Evolutionary conservation across 2,888 invertebrate species (phyloP), one percentile per base, ranked within the genome.

Genomic region (Eulithis testata): DNA sequence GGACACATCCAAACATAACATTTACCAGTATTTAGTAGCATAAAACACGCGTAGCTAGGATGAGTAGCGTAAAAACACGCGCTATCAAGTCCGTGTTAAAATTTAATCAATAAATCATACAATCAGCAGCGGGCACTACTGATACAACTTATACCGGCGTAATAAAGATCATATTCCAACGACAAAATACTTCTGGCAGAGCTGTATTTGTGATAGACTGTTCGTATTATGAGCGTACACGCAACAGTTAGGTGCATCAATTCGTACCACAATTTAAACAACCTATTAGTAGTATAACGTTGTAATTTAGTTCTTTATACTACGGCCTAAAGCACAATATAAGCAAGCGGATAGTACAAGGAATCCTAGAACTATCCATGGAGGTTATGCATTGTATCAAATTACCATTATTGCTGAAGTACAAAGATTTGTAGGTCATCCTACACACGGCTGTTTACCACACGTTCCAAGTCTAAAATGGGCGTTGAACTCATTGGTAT

Each of bases 401-500:
- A 69, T 74, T 73, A 71, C 70, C 12, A 57, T 60, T 55, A 60
- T 56, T 56, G 43, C 65, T 67, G 54, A 54, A 58, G 65, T 62
- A 60, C 52, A 57, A 43, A 21, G 11, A 45, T 63, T 74, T 75
- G 67, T 76, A 63, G 74, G 76, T 72, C 76, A 72, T 12, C 12
- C 12, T 52, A 37, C 63, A 58, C 65, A 60, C 47, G 60, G 45
- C 14, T 43, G 52, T 40, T 45, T 47, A 56, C 43, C 27, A 49
- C 36, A n/a, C 51, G 36, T 21, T 54, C 21, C 45, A 40, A 43
- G 37, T 27, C 9, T 12, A 12, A 9, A 21, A 47, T 45, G 12
- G 37, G 21, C 21, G 21, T 50, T 36, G 55, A 50, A 53, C 21
- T 43, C 27, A 62, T 37, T 44, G 14, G 51, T 31, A 43, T 21